Percentiles rank a stretch among this genome's conserved stretches.
Evolutionary conservation across 1,140 invertebrate species (phyloP).

Genomic region (Drosophila pectinifera): DNA sequence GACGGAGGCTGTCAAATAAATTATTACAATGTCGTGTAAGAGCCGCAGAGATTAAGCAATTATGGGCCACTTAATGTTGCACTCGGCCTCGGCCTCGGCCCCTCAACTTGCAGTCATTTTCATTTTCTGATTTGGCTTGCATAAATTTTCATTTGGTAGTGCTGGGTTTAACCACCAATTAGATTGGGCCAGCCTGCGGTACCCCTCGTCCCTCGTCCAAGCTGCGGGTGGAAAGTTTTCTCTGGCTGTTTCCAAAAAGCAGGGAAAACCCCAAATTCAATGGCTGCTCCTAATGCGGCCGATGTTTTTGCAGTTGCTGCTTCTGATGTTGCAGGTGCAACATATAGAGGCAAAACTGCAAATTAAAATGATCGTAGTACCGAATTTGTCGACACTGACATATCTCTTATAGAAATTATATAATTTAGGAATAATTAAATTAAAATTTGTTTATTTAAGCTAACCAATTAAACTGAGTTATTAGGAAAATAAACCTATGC

Average conservation of each 20-base stretch:
- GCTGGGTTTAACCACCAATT: slow-evolving; percentile 58
- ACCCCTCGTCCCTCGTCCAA: slow-evolving; percentile 1
- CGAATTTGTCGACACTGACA: too few relatives aligned
- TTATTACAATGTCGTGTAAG: slow-evolving; percentile 82
- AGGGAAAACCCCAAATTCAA: slow-evolving; percentile 8
- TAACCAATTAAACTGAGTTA: too few relatives aligned
- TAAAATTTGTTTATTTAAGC: too few relatives aligned
- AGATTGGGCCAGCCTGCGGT: slow-evolving; percentile 58
- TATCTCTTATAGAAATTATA: background rate
- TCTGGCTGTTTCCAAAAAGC: slow-evolving; percentile 1
- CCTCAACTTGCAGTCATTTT: slow-evolving; percentile 39
- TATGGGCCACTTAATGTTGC: slow-evolving; percentile 83
- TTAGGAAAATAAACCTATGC: too few relatives aligned
- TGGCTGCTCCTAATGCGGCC: slow-evolving; percentile 2
- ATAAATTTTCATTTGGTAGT: slow-evolving; percentile 32
- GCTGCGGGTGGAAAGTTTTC: slow-evolving; percentile 18
- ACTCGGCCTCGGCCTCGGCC: slow-evolving; percentile 22
- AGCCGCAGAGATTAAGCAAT: slow-evolving; percentile 83
- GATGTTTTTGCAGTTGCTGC: slow-evolving; percentile 13
- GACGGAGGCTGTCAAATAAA: slow-evolving; percentile 71
- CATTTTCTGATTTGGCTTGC: slow-evolving; percentile 44
- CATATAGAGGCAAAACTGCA: background rate
- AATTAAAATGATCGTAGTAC: background rate
- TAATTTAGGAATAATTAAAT: background rate
- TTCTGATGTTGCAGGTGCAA: slow-evolving; percentile 15